phyloP scores from a whole-genome alignment of 2,888 invertebrate species.

The Siphlonurus alternatus region DNA sequence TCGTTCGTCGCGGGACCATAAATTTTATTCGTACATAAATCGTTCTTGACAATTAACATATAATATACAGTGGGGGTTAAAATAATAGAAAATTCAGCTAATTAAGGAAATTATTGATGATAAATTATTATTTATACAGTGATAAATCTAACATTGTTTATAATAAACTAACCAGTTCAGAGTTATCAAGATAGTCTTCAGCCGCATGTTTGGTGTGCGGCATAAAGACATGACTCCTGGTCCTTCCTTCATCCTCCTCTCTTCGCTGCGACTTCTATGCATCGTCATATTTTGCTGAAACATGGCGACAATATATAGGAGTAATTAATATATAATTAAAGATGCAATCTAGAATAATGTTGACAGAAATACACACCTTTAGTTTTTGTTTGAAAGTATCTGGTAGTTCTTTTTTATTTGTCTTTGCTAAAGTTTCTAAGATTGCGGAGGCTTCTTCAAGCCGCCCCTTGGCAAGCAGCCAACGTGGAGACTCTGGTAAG shows the following conservation, averaged over 20 bases:
- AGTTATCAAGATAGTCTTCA: conserved; percentile 72
- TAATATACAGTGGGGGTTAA: no score
- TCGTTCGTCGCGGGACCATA: no score
- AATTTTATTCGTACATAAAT: no score
- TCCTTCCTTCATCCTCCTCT: conserved; percentile 28
- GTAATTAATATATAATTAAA: no score
- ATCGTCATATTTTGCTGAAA: conserved; percentile 48
- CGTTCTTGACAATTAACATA: no score
- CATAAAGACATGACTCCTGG: conserved; percentile 47
- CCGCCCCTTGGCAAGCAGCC: conserved; percentile 70
- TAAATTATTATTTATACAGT: no score
- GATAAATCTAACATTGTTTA: no score
- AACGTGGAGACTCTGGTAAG: conserved; percentile 79
- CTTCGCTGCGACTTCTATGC: conserved; percentile 36
- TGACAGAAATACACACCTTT: no score
- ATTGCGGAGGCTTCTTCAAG: conserved; percentile 67
- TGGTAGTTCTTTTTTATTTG: conserved; percentile 62
- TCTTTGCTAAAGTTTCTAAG: conserved; percentile 55
- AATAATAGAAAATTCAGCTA: no score
- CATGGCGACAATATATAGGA: no score
- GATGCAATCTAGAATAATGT: no score
- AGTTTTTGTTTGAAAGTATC: conserved; percentile 51
- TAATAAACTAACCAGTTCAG: conserved; percentile 50
- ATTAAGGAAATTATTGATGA: no score
- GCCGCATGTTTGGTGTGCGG: conserved; percentile 72